Base-by-base conservation (phyloP, 2,113 vertebrate genomes). In the Brachyhypopomus gauderio region DNA sequence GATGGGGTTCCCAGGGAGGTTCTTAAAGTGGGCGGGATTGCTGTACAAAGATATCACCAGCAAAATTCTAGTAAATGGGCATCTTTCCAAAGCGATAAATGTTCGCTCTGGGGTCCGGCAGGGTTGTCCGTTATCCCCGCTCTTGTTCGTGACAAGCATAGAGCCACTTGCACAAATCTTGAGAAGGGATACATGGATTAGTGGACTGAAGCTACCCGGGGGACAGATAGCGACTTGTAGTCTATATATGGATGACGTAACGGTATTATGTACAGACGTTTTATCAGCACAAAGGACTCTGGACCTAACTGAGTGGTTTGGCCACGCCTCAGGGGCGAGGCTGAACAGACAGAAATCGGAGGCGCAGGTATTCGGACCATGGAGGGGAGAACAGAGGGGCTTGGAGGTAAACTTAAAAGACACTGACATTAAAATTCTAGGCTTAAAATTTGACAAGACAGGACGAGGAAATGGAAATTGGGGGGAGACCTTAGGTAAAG, bases 101-200 rank as follows among this genome's bases (percentile, higher is more conserved):
- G 3, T 86, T 0, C 5, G 22, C 79, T 52, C 55, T 6, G 72
- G 82, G 3, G 66, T 82, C n/a, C n/a, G n/a, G n/a, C n/a, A n/a
- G n/a, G n/a, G n/a, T n/a, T n/a, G n/a, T n/a, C n/a, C n/a, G n/a
- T 69, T 84, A 84, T 86, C 76, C 36, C n/a, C n/a, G n/a, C n/a
- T n/a, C n/a, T n/a, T n/a, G n/a, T n/a, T n/a, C n/a, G n/a, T n/a
- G n/a, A n/a, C 63, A 2, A 45, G 74, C 12, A 80, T 80, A 0
- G 76, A 83, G 27, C 77, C 78, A 2, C 36, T 83, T 25, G 80
- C 72, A 34, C 72, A 83, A 48, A 77, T 82, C 3, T 76, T 85
- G 80, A 73, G 77, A 85, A 86, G 22, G 85, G 74, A 81, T 2
- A 30, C 77, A 74, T 77, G 69, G 74, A 70, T 86, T 19, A 38